phyloP scores from a whole-genome alignment of 2,797 vertebrate genomes.

The Enteromius treurensis region DNA sequence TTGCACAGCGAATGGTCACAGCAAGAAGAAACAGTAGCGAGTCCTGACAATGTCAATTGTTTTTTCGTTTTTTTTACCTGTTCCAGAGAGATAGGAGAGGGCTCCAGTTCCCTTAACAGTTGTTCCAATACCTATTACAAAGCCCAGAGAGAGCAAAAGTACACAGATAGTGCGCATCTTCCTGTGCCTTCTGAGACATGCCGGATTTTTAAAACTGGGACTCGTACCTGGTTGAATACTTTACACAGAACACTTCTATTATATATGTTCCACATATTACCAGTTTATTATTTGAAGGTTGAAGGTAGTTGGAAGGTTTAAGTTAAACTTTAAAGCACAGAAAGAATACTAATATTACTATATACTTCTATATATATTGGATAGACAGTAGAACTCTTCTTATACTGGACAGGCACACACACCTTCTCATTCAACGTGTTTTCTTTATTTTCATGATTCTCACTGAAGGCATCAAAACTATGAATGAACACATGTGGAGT shows the following conservation, averaged over 20 bases:
- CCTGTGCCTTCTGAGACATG: slow-evolving; percentile 32
- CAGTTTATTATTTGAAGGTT: not conserved
- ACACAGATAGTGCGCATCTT: slow-evolving; percentile 53
- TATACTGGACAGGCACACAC: not conserved
- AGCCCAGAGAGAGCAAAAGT: slow-evolving; percentile 54
- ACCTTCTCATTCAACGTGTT: no score
- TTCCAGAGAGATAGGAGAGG: slow-evolving; percentile 59
- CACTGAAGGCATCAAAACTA: no score
- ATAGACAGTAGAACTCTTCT: no score
- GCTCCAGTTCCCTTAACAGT: slow-evolving; percentile 64
- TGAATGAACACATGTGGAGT: no score
- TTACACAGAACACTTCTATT: not conserved
- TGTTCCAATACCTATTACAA: slow-evolving; percentile 63
- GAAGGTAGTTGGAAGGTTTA: not conserved
- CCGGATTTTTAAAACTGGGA: slow-evolving; percentile 30
- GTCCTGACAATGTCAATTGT: slow-evolving; percentile 66
- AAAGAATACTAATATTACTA: not conserved
- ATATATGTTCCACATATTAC: slow-evolving; percentile 9
- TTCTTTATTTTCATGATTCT: no score
- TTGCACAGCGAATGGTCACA: slow-evolving; percentile 43
- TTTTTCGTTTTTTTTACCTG: slow-evolving; percentile 48
- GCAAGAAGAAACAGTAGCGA: slow-evolving; percentile 50
- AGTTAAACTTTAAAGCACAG: not conserved
- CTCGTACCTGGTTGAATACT: slow-evolving; percentile 10
- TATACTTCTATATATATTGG: no score